Evolutionary conservation across 1,140 invertebrate genomes (phyloP).

Genomic region (Drosophila nebulosa): DNA sequence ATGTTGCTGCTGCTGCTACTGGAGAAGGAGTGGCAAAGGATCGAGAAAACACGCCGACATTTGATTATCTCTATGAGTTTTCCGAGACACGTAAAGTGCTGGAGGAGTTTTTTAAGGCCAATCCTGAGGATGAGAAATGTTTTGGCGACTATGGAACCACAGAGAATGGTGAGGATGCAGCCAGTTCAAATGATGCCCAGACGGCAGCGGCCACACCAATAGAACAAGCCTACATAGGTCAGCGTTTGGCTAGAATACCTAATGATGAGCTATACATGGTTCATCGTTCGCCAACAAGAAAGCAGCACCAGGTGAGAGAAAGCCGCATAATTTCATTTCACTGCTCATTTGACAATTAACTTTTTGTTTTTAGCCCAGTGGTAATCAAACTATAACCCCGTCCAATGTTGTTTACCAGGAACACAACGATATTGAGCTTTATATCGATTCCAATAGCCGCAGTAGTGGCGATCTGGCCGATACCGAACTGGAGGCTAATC

Average conservation of each 20-base stretch:
- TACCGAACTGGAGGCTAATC: slow-evolving; percentile 72
- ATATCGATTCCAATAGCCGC: slow-evolving; percentile 78
- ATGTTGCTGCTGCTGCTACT: slow-evolving; percentile 6
- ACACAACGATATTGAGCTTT: slow-evolving; percentile 78
- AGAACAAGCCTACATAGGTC: slow-evolving; percentile 77
- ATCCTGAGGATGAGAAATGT: slow-evolving; percentile 84
- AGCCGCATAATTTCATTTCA: neutral
- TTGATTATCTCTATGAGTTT: slow-evolving; percentile 94
- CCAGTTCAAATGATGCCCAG: slow-evolving; percentile 43
- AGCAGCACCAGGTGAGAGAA: slow-evolving; percentile 44
- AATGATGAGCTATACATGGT: slow-evolving; percentile 77
- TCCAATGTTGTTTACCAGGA: slow-evolving; percentile 48
- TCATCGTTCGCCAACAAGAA: slow-evolving; percentile 68
- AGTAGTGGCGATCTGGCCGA: slow-evolving; percentile 76
- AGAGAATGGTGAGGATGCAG: slow-evolving; percentile 75
- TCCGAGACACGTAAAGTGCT: slow-evolving; percentile 94
- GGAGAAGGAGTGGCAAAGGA: neutral
- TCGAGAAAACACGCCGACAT: slow-evolving; percentile 83
- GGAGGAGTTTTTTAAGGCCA: slow-evolving; percentile 93
- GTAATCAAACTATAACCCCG: slow-evolving; percentile 16
- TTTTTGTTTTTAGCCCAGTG: slow-evolving; percentile 28
- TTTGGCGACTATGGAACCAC: slow-evolving; percentile 62
- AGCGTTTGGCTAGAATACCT: slow-evolving; percentile 77
- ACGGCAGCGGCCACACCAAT: slow-evolving; percentile 45
- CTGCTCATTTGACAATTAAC: neutral